Evolutionary conservation across 2,797 vertebrate genomes (phyloP), one percentile per base, ranked within the genome.

Genomic region (Hirundo rustica): DNA sequence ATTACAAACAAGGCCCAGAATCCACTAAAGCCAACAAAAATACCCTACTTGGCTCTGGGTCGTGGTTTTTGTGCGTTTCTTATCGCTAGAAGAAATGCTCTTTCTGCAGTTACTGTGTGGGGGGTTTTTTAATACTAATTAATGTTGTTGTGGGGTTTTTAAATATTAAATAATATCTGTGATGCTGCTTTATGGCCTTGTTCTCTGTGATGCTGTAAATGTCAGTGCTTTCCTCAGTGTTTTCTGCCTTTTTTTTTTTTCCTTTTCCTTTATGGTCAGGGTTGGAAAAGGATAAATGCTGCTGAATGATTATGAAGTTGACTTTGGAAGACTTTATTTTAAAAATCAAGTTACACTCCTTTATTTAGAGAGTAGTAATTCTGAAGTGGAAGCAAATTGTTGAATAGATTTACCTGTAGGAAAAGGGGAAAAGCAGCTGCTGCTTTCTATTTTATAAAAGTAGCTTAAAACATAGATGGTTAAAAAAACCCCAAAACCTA

Each of bases 321-420:
- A 40, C 32, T 85, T 85, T 68, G 75, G 84, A 87, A 90, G 62
- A 29, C 32, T 14, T 89, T 18, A 65, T 54, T 74, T 51, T 36
- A 34, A 38, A 72, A 67, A 70, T 86, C 54, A 36, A 54, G 34
- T 77, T 71, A 62, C 2, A 3, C 12, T 86, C 20, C 42, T 89
- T 86, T 83, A 89, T 84, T 85, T 88, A 54, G 26, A 51, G 19
- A 76, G 16, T 42, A 81, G 55, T 47, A 70, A 84, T 88, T 70
- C 32, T n/a, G 13, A 92, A 85, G 34, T 48, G 40, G 67, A 76
- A 86, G 38, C 11, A 76, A 90, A 55, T 15, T 38, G 36, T 65
- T 75, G 44, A 81, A 74, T 60, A 78, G 40, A 40, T 72, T 62
- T 86, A 90, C 60, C 48, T 81, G 40, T 40, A 76, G 47, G 55